phyloP scores from a whole-genome alignment of 2,797 vertebrate genomes.

The Esox lucius region DNA sequence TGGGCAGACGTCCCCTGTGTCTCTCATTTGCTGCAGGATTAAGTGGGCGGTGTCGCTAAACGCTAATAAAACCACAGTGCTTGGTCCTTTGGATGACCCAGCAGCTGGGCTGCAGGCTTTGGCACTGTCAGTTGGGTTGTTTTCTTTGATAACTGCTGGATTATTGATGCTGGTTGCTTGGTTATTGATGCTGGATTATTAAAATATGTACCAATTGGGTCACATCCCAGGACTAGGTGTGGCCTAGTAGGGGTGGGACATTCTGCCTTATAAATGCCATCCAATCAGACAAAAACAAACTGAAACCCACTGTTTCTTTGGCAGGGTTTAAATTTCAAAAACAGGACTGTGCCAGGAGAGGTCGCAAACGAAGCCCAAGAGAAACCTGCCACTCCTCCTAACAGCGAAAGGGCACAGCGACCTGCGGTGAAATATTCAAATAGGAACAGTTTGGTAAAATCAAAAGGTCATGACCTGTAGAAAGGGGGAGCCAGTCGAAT shows the following conservation, averaged over 20 bases:
- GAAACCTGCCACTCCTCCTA: constrained; percentile 32
- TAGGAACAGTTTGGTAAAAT: constrained; percentile 51
- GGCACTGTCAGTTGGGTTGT: too few relatives aligned
- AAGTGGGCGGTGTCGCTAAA: too few relatives aligned
- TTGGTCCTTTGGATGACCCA: too few relatives aligned
- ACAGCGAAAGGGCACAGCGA: constrained; percentile 19
- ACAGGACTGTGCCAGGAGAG: constrained; percentile 25
- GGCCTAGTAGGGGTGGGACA: not conserved
- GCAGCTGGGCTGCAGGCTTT: too few relatives aligned
- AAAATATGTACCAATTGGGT: too few relatives aligned
- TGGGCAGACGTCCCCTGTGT: too few relatives aligned
- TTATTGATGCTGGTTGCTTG: too few relatives aligned
- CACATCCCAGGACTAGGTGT: too few relatives aligned
- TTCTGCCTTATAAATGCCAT: constrained; percentile 13
- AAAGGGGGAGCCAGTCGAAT: constrained; percentile 57
- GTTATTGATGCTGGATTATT: too few relatives aligned
- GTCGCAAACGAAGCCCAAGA: constrained; percentile 52
- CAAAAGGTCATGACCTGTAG: constrained; percentile 67
- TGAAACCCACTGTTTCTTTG: constrained; percentile 42
- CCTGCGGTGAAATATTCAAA: constrained; percentile 60
- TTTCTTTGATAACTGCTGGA: too few relatives aligned
- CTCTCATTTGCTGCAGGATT: too few relatives aligned
- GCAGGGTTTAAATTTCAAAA: not conserved
- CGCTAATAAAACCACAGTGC: too few relatives aligned
- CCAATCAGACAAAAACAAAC: constrained; percentile 24